A percentile compares a stretch with the other conserved stretches of the same genome.
phyloP scores from a whole-genome alignment of 2,888 invertebrate genomes.

The Dysmachus trigonus region DNA sequence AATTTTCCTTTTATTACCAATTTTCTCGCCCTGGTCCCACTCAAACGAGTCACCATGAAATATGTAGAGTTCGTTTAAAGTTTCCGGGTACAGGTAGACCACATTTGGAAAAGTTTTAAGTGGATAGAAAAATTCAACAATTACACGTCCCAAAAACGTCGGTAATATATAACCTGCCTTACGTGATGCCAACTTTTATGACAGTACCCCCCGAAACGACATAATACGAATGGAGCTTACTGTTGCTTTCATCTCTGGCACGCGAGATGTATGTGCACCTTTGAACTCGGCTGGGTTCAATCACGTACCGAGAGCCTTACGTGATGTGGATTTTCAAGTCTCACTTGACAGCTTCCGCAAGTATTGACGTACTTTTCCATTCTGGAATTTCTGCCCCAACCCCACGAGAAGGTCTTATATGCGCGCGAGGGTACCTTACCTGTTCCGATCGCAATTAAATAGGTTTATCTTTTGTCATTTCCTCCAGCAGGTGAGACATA shows the following conservation, averaged over 20 bases:
- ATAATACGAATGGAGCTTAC: background rate
- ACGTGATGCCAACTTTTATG: background rate
- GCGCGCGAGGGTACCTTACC: background rate
- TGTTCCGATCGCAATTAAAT: background rate
- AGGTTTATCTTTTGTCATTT: background rate
- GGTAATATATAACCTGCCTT: background rate
- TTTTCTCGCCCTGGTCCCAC: background rate
- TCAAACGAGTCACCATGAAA: background rate
- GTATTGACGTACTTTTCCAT: background rate
- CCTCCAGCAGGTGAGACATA: background rate
- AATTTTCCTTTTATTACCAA: background rate
- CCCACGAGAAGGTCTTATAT: background rate
- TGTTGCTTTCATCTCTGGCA: background rate
- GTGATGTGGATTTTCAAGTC: background rate
- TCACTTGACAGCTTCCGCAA: background rate
- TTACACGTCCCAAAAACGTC: background rate
- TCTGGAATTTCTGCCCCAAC: background rate
- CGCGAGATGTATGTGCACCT: background rate
- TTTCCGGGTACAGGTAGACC: background rate
- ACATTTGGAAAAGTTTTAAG: background rate
- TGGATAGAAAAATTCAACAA: background rate
- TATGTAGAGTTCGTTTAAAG: background rate
- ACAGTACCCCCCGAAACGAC: background rate
- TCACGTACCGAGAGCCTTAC: background rate
- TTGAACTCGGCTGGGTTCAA: background rate